These are phyloP conservation scores for Tricholaema leucomelas DNA, from an alignment of 2,113 vertebrate species.

Conservation along the genomic window DNA sequence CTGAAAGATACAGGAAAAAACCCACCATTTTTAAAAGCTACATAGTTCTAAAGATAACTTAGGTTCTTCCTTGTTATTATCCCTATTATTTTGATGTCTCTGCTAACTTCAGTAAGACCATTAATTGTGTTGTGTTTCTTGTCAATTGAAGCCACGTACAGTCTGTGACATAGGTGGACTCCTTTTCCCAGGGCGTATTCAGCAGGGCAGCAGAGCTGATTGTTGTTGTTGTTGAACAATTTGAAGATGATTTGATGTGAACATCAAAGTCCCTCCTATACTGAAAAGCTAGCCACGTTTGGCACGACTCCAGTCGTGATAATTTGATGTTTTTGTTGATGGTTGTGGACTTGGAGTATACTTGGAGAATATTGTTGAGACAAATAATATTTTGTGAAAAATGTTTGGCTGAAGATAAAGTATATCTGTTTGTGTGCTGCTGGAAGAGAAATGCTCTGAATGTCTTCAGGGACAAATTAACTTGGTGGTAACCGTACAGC, in stretches of 20 bases:
- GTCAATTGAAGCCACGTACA: background rate
- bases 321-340: background rate
- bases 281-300: background rate
- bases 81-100: background rate
- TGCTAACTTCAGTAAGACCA: background rate
- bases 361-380: background rate
- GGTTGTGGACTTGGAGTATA: background rate
- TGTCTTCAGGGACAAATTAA: background rate
- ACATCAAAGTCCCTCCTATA: background rate
- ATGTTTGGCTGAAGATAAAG: background rate
- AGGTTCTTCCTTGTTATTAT: fast-evolving
- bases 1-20: background rate
- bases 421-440: background rate
- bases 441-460: background rate
- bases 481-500: background rate
- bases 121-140: background rate
- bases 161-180: fast-evolving
- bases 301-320: background rate
- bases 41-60: fast-evolving
- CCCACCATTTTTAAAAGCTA: background rate
- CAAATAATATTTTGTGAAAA: background rate
- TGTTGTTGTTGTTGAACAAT: background rate
- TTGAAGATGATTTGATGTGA: background rate
- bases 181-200: background rate
- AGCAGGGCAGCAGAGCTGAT: background rate